These are phyloP conservation scores for Caloenas nicobarica DNA, from an alignment of 2,113 vertebrate species.

Conservation along the genomic window DNA sequence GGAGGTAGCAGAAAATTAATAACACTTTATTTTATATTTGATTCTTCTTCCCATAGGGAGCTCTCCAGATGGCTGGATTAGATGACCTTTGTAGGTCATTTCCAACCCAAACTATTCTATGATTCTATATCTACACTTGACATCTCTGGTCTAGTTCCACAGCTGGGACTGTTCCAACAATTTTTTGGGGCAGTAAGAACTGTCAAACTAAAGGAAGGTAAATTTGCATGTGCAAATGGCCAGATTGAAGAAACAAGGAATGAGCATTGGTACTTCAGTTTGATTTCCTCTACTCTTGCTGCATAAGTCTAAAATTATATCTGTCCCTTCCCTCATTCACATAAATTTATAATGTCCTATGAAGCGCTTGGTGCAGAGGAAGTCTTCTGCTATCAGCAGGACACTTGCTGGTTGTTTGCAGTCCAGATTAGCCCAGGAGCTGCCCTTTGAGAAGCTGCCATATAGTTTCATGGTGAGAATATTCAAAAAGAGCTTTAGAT, in stretches of 20 bases:
- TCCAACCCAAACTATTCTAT: too few species aligned
- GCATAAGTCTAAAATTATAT: not conserved
- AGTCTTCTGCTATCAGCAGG: not conserved
- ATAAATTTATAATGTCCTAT: not conserved
- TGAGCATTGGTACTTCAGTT: not conserved
- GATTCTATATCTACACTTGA: not conserved
- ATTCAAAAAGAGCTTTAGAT: not conserved
- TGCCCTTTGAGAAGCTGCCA: not conserved
- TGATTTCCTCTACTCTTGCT: not conserved
- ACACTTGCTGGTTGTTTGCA: not conserved
- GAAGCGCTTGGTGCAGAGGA: not conserved
- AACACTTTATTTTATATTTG: not conserved
- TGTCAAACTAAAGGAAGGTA: not conserved
- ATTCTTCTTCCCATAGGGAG: not conserved
- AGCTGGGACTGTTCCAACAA: not conserved
- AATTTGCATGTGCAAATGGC: not conserved
- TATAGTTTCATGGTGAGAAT: not conserved
- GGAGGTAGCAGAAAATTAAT: not conserved
- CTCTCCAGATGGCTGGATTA: not conserved
- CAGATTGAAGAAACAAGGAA: not conserved
- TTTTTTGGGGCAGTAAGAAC: not conserved
- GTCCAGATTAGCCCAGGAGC: not conserved
- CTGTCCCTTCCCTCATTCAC: not conserved
- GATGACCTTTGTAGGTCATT: too few species aligned
- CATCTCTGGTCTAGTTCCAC: not conserved